These are phyloP conservation scores for Pteropus alecto DNA, from an alignment of 2,113 vertebrate species.

Conservation along the genomic window DNA sequence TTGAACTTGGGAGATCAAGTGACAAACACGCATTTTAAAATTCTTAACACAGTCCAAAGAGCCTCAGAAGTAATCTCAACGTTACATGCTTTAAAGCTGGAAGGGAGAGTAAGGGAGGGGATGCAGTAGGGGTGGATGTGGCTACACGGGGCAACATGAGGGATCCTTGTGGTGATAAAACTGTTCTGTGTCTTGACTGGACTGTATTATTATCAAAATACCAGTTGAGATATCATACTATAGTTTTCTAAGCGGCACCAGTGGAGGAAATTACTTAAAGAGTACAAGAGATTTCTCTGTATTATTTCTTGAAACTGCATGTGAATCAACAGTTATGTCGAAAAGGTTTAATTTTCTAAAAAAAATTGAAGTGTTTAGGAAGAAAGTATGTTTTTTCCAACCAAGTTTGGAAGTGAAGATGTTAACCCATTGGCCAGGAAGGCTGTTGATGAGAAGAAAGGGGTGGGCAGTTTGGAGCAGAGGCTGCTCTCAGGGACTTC, in stretches of 20 bases:
- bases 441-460: neutral
- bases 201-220: neutral
- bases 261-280: neutral
- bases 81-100: neutral
- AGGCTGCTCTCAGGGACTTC: neutral
- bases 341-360: neutral
- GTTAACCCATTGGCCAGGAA: neutral
- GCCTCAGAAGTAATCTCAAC: neutral
- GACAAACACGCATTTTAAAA: neutral
- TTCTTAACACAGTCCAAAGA: neutral
- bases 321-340: neutral
- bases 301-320: neutral
- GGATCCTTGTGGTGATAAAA: neutral
- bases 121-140: too few species aligned
- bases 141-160: neutral
- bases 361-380: neutral
- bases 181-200: neutral
- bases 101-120: neutral
- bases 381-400: neutral
- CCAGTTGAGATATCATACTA: neutral
- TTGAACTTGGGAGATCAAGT: constrained; percentile 15
- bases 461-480: neutral
- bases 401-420: neutral
- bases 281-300: neutral
- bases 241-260: neutral